Base-by-base conservation (phyloP, 2,888 invertebrate species). In the Temnothorax rugatulus region DNA sequence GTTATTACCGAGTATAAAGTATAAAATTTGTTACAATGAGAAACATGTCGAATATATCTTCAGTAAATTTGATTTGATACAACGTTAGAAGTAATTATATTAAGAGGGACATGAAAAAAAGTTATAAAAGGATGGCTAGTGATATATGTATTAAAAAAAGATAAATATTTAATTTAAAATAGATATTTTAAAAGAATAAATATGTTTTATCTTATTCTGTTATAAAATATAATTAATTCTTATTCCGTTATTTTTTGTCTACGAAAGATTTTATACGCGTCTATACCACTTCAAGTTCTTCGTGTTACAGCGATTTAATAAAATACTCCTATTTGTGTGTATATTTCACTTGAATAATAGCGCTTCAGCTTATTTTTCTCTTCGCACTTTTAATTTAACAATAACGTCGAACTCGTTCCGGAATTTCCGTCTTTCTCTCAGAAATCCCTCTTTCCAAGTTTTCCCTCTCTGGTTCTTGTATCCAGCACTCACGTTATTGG, bases 401-500 rank as follows among this genome's bases (percentile, higher is more conserved):
- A 57, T 79, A 47, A 69, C 21, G 18, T 57, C 54, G 29, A 38
- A 71, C 34, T 71, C 73, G 7, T 25, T 47, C 21, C 52, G 29
- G 47, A 73, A 18, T 59, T 79, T 71, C 79, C 75, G 52, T 66
- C 77, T 84, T 66, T 75, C 50, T 83, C 83, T 77, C 82, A 77
- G 75, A 81, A 74, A 87, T 86, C 87, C 75, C 87, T 81, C 86
- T 64, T 61, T 52, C 8, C 29, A 77, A 83, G 64, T 82, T 84
- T 83, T 90, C 84, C 90, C 86, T 83, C 87, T 82, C 85, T 83
- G 73, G 85, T 82, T 88, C 84, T 82, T 89, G 84, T 90, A 91
- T 91, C 88, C 84, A 82, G 86, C 86, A 83, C 81, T 88, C 87
- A 88, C 89, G 91, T 93, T 93, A 93, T 93, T 91, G 92, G 93